A percentile compares a stretch with the other conserved stretches of the same genome.
These are phyloP conservation scores for Acropternis orthonyx DNA, from an alignment of 2,797 vertebrate species.

Conservation along the genomic window DNA sequence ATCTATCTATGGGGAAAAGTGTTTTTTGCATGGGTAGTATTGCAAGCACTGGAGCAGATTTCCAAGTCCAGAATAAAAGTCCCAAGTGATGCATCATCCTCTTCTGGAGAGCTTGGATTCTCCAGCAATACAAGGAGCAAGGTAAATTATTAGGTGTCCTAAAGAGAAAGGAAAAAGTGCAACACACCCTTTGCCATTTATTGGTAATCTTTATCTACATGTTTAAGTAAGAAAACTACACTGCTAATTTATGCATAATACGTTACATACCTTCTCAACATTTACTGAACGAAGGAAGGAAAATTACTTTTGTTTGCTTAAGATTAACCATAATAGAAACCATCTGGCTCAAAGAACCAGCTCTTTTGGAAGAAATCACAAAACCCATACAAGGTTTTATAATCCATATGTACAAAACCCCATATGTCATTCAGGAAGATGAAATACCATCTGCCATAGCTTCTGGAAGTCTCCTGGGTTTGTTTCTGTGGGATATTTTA, in stretches of 20 bases:
- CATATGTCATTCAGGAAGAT: fast-evolving
- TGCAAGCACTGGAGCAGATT: not conserved
- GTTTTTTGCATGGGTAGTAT: not conserved
- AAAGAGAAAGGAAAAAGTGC: not conserved
- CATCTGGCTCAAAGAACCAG: not conserved
- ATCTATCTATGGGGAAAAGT: not conserved
- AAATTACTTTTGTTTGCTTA: not conserved
- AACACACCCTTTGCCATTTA: not conserved
- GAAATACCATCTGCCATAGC: not conserved
- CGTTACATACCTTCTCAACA: not conserved
- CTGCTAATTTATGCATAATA: not conserved
- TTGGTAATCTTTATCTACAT: not conserved
- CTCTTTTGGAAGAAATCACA: not conserved
- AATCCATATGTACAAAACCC: not conserved
- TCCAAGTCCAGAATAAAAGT: not conserved
- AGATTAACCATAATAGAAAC: not conserved
- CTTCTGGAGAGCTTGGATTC: not conserved
- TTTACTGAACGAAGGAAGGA: not conserved
- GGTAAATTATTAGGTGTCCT: not conserved
- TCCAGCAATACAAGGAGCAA: not conserved
- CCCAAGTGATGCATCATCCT: not conserved
- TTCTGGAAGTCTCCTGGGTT: not conserved
- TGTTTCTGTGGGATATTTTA: not conserved
- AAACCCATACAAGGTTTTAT: not conserved
- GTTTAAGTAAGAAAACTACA: not conserved